A percentile compares a stretch with the other conserved stretches of the same genome.
Conservation (phyloP, 2,888 invertebrate genomes). For the Diogma glabrata region DNA sequence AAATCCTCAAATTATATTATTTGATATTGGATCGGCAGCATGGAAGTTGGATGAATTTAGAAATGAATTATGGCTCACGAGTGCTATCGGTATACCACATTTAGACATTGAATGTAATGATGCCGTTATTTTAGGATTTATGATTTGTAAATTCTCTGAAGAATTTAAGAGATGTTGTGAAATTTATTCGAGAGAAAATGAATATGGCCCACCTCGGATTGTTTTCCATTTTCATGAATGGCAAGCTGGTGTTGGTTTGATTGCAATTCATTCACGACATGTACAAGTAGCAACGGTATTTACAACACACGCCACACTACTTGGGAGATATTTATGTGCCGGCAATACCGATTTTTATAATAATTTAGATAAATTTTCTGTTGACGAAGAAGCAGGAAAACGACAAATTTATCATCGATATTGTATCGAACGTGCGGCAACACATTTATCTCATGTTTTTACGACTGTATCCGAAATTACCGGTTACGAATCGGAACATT, state of each 20-base stretch:
- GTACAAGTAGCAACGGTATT: slow-evolving; percentile 92
- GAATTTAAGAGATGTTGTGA: slow-evolving; percentile 69
- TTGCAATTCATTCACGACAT: slow-evolving; percentile 71
- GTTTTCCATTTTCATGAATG: slow-evolving; percentile 98
- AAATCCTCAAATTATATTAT: slow-evolving; percentile 92
- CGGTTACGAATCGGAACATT: slow-evolving; percentile 86
- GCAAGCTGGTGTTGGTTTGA: slow-evolving; percentile 93
- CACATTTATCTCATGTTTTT: slow-evolving; percentile 85
- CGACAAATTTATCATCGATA: slow-evolving; percentile 97
- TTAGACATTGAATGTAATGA: slow-evolving; percentile 94
- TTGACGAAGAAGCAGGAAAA: slow-evolving; percentile 97
- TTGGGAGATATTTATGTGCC: slow-evolving; percentile 95
- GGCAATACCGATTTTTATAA: slow-evolving; percentile 99
- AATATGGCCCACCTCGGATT: slow-evolving; percentile 55
- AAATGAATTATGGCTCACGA: slow-evolving; percentile 82
- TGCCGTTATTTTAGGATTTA: slow-evolving; percentile 88
- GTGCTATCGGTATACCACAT: slow-evolving; percentile 80
- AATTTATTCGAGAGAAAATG: slow-evolving; percentile 42
- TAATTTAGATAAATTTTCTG: slow-evolving; percentile 86
- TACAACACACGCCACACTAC: slow-evolving; percentile 95
- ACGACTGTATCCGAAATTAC: slow-evolving; percentile 98
- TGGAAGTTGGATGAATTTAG: slow-evolving; percentile 95
- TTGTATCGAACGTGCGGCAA: slow-evolving; percentile 93
- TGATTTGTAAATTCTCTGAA: slow-evolving; percentile 84
- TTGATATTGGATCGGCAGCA: slow-evolving; percentile 93